phyloP scores from a whole-genome alignment of 2,113 vertebrate genomes.

The Butorides virescens region DNA sequence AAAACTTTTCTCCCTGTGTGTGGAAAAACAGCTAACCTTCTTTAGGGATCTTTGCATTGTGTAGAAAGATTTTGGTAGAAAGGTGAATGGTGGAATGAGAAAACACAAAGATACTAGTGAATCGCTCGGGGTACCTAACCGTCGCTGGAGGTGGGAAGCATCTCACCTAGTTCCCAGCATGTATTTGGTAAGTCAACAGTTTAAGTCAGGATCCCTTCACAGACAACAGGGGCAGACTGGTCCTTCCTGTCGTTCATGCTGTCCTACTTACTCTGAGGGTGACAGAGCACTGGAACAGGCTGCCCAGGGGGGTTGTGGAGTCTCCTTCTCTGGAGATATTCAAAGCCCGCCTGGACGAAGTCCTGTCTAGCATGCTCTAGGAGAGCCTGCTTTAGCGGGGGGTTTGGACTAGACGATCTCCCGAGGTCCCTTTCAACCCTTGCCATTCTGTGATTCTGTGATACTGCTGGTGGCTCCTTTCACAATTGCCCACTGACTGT shows the following conservation, averaged over 20 bases:
- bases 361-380: no score
- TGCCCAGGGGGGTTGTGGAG: no score
- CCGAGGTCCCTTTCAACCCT: no score
- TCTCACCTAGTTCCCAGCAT: neutral
- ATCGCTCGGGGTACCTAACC: fast-evolving
- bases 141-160: neutral
- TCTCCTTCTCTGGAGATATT: no score
- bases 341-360: no score
- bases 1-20: fast-evolving
- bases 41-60: neutral
- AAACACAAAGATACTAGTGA: neutral
- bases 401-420: no score
- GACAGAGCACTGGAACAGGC: no score
- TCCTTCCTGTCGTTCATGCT: neutral
- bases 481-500: neutral
- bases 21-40: neutral
- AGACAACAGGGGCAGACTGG: neutral
- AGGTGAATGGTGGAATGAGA: neutral
- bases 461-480: neutral
- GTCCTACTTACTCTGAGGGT: no score
- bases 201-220: neutral
- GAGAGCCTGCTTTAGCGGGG: no score
- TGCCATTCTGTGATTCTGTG: no score
- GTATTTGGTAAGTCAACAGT: neutral
- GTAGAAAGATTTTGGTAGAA: neutral